phyloP scores from a whole-genome alignment of 1,140 invertebrate genomes.

The Hycleus cichorii region DNA sequence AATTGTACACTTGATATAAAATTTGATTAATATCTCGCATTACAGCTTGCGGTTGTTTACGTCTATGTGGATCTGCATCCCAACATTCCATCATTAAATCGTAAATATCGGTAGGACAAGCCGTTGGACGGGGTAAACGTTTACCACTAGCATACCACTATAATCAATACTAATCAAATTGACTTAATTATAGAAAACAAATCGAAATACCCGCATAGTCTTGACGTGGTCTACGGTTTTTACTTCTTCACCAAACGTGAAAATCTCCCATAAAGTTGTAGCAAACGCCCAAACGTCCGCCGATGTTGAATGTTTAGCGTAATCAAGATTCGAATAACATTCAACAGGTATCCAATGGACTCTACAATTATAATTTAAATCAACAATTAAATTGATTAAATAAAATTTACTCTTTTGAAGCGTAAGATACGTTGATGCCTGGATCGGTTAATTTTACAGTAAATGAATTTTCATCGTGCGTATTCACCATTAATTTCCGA shows the following conservation, averaged over 20 bases:
- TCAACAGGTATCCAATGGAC: constrained; percentile 82
- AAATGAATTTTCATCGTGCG: constrained; percentile 58
- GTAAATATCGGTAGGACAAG: constrained; percentile 77
- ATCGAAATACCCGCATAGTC: constrained; percentile 28
- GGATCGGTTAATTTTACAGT: constrained; percentile 74
- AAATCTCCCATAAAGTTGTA: constrained; percentile 86
- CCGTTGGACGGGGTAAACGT: constrained; percentile 62
- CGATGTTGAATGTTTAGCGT: constrained; percentile 48
- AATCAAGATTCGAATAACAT: constrained; percentile 60
- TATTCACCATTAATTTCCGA: constrained; percentile 67
- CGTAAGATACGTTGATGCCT: constrained; percentile 52
- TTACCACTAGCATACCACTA: constrained; percentile 64
- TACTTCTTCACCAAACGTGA: constrained; percentile 61
- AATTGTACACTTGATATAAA: constrained; percentile 61
- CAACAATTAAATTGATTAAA: constrained; percentile 17
- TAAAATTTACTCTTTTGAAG: constrained; percentile 53
- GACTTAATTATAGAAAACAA: background rate
- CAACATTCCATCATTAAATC: constrained; percentile 83
- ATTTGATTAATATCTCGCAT: constrained; percentile 78
- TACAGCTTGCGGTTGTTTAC: constrained; percentile 71
- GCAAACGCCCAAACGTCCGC: constrained; percentile 84
- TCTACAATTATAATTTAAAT: constrained; percentile 43
- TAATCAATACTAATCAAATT: constrained; percentile 18
- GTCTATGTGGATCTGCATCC: constrained; percentile 60
- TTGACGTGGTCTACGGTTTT: constrained; percentile 27